Evolutionary conservation across 1,140 invertebrate species (phyloP), one percentile per base, ranked within the genome.

Genomic region (Papilio polyxenes): DNA sequence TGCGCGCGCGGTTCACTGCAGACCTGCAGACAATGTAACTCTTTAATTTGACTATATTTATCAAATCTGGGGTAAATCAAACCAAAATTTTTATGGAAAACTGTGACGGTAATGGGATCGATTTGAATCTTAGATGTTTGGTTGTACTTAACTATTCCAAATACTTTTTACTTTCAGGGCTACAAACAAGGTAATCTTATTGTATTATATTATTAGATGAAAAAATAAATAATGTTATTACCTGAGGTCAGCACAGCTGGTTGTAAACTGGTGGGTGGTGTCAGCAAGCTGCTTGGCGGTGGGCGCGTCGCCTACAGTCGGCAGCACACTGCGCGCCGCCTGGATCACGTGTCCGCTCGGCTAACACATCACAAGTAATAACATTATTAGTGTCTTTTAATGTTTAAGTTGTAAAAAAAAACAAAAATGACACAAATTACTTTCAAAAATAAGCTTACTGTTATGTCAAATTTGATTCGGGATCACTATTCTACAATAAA

Each of bases 281-380:
- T 96, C 96, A 2, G 94, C 95, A 0, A 96, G 90, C 86, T 97
- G 97, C 51, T 97, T 95, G 3, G 97, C 96, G 0, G 97, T 96
- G 0, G 97, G 95, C 82, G 97, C 97, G 89, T 99, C 98, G 0
- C 95, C 95, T 1, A 99, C 96, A 0, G 98, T 98, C 0, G 98
- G 98, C 17, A 99, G 94, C 9, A 98, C 96, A 7, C 97, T 96
- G 86, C 98, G 96, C 0, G 97, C 96, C 0, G 98, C 96, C 85
- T 97, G 96, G 0, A 98, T 96, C 80, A 98, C 96, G 82, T 96
- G 95, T 7, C 95, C 95, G 75, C 95, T 96, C 31, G 96, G 97
- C 94, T 95, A 17, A 40, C 7, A 69, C 62, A 65, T 7, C 13
- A 65, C 23, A 11, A 65, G 31, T 23, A 65, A 44, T 80, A 2